Base-by-base conservation (phyloP, 2,113 vertebrate species). In the Hassar affinis region DNA sequence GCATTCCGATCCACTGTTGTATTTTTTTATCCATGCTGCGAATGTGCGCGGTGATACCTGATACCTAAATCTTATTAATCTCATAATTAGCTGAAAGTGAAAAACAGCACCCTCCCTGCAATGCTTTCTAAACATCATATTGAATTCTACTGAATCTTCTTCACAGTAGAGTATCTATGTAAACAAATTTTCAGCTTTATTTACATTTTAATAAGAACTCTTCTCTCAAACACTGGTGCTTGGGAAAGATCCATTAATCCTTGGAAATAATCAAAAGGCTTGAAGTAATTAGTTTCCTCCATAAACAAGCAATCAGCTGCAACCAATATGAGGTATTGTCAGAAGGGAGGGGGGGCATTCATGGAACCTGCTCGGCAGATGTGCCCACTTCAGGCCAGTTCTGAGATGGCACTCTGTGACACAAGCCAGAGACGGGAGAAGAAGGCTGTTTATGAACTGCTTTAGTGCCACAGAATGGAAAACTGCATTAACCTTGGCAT, bases 201-300 rank as follows among this genome's bases (percentile, higher is more conserved):
- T 77, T 25, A 30, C 3, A 30, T 22, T 38, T 12, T n/a, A 54
- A 81, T 35, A 56, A n/a, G 49, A n/a, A 42, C n/a, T 49, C 33
- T 17, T 52, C 45, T 35, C 5, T 68, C 25, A 33, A 52, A 68
- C 49, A 18, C 51, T 51, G 30, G 64, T 35, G 20, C 64, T 49
- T 14, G 3, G 20, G 17, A 80, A 33, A 30, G 27, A 52, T 54
- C 64, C 79, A 54, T 69, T 42, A 79, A 49, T n/a, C 7, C 56
- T 47, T 42, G 38, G 18, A 54, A 56, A 49, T 59, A 80, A 61
- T 51, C 59, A 80, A 72, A 56, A 80, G 42, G 80, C 85, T 88
- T 88, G 85, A 83, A 88, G 78, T 80, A 83, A 88, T 86, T 86
- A 86, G 83, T 82, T 78, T 79, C 83, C 35, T 74, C 45, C 57